These are phyloP conservation scores for Cabera pusaria DNA, from an alignment of 2,888 invertebrate species.

Conservation along the genomic window DNA sequence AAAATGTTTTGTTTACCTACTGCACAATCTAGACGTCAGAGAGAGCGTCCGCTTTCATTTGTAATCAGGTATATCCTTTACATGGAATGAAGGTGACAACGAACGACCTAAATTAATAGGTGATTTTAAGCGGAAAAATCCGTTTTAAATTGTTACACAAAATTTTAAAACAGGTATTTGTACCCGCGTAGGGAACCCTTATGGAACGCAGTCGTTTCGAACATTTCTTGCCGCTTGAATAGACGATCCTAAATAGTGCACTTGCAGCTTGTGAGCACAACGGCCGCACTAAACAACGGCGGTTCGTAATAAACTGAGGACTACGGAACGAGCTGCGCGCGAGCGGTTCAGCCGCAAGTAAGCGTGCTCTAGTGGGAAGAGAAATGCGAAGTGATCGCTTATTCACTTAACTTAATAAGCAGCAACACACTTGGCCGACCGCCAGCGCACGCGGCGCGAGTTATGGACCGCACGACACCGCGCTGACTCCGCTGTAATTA, in stretches of 20 bases:
- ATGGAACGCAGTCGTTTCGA: conserved; percentile 9
- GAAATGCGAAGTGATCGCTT: conserved; percentile 47
- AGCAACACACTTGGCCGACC: conserved; percentile 38
- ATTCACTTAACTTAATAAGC: conserved; percentile 59
- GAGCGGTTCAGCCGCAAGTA: conserved; percentile 2
- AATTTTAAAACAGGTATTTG: background rate
- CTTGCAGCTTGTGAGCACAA: conserved; percentile 8
- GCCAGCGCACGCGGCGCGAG: conserved; percentile 40
- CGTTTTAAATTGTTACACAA: conserved; percentile 8
- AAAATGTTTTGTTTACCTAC: background rate
- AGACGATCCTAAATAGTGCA: conserved; percentile 7
- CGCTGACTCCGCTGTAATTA: conserved; percentile 53
- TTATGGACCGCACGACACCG: conserved; percentile 47
- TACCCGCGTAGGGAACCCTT: no score
- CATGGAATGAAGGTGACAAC: conserved; percentile 35
- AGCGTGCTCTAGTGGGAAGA: no score
- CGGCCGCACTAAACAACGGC: conserved; percentile 1
- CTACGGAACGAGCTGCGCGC: background rate
- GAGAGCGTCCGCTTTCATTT: conserved; percentile 4
- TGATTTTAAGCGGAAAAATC: conserved; percentile 11
- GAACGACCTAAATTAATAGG: conserved; percentile 18
- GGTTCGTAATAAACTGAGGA: conserved; percentile 10
- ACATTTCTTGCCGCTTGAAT: background rate
- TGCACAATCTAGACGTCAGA: conserved; percentile 2
- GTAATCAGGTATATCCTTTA: conserved; percentile 16